Evolutionary conservation across 2,797 vertebrate species (phyloP).

Genomic region (Tokudaia tokunoshimensis): DNA sequence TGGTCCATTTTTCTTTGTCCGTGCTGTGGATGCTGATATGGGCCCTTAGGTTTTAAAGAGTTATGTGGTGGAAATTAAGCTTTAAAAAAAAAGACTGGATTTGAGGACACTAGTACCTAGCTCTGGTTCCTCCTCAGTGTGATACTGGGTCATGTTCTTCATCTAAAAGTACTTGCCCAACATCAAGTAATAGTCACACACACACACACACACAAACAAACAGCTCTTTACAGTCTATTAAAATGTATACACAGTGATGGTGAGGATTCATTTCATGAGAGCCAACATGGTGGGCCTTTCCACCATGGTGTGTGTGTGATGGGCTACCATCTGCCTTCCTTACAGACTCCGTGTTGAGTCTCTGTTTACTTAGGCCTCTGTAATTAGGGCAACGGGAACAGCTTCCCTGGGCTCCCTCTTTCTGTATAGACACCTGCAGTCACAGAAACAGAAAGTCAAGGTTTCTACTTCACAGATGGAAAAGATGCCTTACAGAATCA

Average conservation of each 20-base stretch:
- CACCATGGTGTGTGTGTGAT: fast-evolving
- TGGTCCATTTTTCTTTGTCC: background rate
- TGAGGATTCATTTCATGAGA: background rate
- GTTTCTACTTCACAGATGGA: constrained; percentile 13
- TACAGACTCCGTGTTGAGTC: background rate
- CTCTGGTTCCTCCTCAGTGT: background rate
- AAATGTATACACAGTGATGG: background rate
- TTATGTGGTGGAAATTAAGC: background rate
- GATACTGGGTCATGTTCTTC: background rate
- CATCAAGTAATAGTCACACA: background rate
- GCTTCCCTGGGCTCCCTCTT: background rate
- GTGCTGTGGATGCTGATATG: background rate
- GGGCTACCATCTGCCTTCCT: background rate
- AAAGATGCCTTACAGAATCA: background rate
- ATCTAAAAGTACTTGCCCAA: background rate
- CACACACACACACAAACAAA: too few relatives aligned
- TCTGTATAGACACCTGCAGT: constrained; percentile 30
- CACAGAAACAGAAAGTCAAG: constrained; percentile 56
- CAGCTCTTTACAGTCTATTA: background rate
- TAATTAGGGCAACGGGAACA: background rate
- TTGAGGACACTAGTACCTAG: background rate
- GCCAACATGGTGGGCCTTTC: background rate
- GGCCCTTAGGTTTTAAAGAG: background rate
- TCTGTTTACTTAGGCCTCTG: background rate
- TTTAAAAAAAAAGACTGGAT: background rate